Evolutionary conservation across 2,888 invertebrate species (phyloP).

Genomic region (Rhogogaster chlorosoma): DNA sequence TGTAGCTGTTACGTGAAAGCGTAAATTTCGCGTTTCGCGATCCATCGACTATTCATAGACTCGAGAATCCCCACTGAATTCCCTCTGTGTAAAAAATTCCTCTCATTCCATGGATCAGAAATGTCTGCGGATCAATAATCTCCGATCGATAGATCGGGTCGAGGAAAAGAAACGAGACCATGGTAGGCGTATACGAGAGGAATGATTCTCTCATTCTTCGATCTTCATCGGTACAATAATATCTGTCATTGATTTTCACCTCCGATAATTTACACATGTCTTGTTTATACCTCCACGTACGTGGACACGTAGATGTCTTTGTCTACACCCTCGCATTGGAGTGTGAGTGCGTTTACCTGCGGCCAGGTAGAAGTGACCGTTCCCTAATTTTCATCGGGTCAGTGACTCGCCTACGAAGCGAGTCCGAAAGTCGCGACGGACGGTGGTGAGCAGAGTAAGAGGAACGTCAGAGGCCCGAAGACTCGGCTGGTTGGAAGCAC

Average conservation of each 20-base stretch:
- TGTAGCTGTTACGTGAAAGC: background rate
- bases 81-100: background rate
- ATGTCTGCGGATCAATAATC: background rate
- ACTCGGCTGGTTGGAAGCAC: conserved; percentile 27
- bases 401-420: conserved; percentile 62
- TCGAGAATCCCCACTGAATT: background rate
- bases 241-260: background rate
- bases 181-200: background rate
- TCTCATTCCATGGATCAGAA: background rate
- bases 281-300: background rate
- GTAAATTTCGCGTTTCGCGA: background rate
- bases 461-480: conserved; percentile 25
- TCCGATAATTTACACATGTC: background rate
- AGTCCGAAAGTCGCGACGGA: conserved; percentile 59
- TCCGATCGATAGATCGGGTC: background rate
- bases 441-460: conserved; percentile 29
- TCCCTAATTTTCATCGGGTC: conserved; percentile 66
- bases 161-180: background rate
- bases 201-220: background rate
- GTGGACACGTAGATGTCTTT: background rate
- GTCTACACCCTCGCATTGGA: background rate
- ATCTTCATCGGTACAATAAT: background rate
- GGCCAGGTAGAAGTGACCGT: conserved; percentile 51
- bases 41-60: background rate
- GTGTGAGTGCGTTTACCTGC: background rate